A percentile compares a stretch with the other conserved stretches of the same genome.
phyloP scores from a whole-genome alignment of 1,140 invertebrate species.

The Dreissena polymorpha region DNA sequence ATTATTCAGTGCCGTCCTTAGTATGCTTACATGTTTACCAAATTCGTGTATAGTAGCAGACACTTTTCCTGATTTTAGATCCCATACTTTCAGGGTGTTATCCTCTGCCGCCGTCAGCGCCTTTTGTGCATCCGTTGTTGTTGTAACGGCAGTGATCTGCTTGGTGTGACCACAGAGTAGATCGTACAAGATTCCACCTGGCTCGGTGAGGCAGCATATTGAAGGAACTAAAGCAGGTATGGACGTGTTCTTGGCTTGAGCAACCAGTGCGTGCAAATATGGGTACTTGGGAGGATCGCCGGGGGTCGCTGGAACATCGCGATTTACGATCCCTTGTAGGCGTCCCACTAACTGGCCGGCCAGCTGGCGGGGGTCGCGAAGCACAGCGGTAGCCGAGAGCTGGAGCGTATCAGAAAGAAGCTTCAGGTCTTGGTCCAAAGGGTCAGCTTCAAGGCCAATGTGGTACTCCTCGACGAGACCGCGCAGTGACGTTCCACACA shows the following conservation, averaged over 20 bases:
- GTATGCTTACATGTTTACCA: slow-evolving; percentile 67
- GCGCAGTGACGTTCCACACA: slow-evolving; percentile 95
- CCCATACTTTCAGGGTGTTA: slow-evolving; percentile 77
- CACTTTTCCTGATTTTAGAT: slow-evolving; percentile 74
- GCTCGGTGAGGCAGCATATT: slow-evolving; percentile 72
- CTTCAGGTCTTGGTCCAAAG: slow-evolving; percentile 94
- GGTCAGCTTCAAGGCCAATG: slow-evolving; percentile 89
- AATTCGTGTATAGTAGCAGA: slow-evolving; percentile 72
- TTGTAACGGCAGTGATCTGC: slow-evolving; percentile 73
- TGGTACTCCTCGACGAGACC: slow-evolving; percentile 96
- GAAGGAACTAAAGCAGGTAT: slow-evolving; percentile 74
- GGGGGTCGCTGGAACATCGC: slow-evolving; percentile 69
- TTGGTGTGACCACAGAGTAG: slow-evolving; percentile 75
- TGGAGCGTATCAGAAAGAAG: slow-evolving; percentile 95
- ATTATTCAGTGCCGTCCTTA: slow-evolving; percentile 68
- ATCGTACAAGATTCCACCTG: slow-evolving; percentile 75
- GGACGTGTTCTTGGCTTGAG: slow-evolving; percentile 68
- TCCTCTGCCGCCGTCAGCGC: slow-evolving; percentile 74
- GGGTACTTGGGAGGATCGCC: slow-evolving; percentile 75
- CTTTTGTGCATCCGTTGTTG: slow-evolving; percentile 74
- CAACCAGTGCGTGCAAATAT: slow-evolving; percentile 66
- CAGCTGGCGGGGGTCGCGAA: slow-evolving; percentile 95
- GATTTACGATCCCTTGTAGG: slow-evolving; percentile 80
- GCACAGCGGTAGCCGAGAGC: slow-evolving; percentile 85
- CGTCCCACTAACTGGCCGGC: slow-evolving; percentile 95